Evolutionary conservation across 1,140 invertebrate genomes (phyloP), one percentile per base, ranked within the genome.

Genomic region (Reticulitermes speratus): DNA sequence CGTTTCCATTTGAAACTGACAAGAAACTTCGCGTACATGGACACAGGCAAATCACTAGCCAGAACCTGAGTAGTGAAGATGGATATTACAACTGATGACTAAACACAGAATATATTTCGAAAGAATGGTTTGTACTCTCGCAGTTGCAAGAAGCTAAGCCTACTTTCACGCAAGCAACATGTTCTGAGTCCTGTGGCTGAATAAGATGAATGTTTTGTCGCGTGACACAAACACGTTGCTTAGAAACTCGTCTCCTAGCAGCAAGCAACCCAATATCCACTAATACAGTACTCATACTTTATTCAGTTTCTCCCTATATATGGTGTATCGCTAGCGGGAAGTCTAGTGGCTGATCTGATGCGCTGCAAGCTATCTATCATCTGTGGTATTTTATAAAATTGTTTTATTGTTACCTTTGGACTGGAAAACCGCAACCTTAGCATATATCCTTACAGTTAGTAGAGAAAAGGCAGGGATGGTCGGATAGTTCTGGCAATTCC

Each of bases 221-320:
- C 8, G 8, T 30, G 65, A 75, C 25, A 30, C 0, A 75, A 75
- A n/a, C 25, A 8, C 5, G 65, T 75, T 75, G 65, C 65, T 75
- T 75, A 75, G n/a, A 25, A 75, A 75, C 65, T 75, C 59, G 65
- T 75, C 65, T 75, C 65, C 65, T 75, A 30, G 65, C 65, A 30
- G n/a, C 65, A 75, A 75, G 65, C 65, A 75, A 75, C n/a, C 65
- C 65, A 75, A 75, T 75, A 75, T 75, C 65, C n/a, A 8, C 65
- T 30, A 75, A 75, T 75, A 30, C 7, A 75, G 3, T 75, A 30
- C 65, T 30, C 25, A 25, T 30, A 14, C 65, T 75, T 8, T 75
- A 75, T 75, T 75, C n/a, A 75, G n/a, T 75, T 30, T 30, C 2
- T 75, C 65, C 1, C 65, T 75, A 2, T 25, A 30, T 75, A 75